Percentiles rank a stretch among this genome's conserved stretches.
These are phyloP conservation scores for Malthinus flaveolus DNA, from an alignment of 2,888 invertebrate genomes.

Conservation along the genomic window DNA sequence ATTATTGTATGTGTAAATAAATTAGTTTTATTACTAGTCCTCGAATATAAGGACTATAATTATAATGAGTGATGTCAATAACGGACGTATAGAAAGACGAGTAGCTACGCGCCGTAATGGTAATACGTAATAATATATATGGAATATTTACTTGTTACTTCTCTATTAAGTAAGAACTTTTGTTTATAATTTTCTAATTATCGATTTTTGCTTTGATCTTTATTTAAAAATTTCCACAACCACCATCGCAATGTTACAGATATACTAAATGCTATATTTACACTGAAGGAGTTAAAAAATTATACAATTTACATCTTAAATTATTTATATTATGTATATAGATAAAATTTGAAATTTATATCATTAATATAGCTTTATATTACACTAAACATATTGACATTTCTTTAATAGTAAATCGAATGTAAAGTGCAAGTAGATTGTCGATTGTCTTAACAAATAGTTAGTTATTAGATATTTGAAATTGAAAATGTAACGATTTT, in stretches of 20 bases:
- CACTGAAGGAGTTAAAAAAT: conserved; percentile 31
- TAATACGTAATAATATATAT: no score
- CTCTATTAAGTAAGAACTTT: no score
- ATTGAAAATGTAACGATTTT: conserved; percentile 7
- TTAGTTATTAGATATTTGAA: conserved; percentile 8
- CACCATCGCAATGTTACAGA: conserved; percentile 23
- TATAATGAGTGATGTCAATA: no score
- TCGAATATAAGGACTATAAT: no score
- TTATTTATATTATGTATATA: conserved; percentile 19
- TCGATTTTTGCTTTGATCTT: conserved; percentile 21
- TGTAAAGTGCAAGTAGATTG: conserved; percentile 48
- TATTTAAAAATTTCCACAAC: conserved; percentile 16
- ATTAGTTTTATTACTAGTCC: no score
- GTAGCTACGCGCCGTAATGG: no score
- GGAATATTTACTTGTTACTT: no score
- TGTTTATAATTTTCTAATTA: background rate
- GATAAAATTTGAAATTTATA: conserved; percentile 27
- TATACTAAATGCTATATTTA: conserved; percentile 26
- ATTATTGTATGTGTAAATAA: no score
- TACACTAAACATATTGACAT: conserved; percentile 31
- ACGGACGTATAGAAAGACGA: no score
- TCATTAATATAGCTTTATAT: conserved; percentile 29
- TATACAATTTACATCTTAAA: conserved; percentile 30
- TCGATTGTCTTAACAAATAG: conserved; percentile 39
- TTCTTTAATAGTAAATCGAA: conserved; percentile 22